Evolutionary conservation across 2,797 vertebrate genomes (phyloP).

Genomic region (Leptatherina wallacei): DNA sequence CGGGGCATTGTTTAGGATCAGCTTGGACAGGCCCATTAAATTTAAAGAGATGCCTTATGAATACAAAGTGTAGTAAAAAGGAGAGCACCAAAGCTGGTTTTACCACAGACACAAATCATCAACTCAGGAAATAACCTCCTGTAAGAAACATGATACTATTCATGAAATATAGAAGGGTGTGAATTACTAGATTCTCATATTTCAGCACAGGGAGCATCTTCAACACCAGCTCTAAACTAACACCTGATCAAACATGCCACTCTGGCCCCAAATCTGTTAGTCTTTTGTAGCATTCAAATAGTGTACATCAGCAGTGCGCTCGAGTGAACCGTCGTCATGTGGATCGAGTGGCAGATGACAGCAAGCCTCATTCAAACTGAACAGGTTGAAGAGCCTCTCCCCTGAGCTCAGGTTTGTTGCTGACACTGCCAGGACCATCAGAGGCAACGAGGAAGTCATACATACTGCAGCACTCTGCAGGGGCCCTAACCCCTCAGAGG

Average conservation of each 20-base stretch:
- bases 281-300: slow-evolving; percentile 1
- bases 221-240: slow-evolving; percentile 23
- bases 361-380: slow-evolving; percentile 78
- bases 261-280: slow-evolving; percentile 6
- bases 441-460: slow-evolving; percentile 46
- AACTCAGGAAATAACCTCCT: slow-evolving; percentile 12
- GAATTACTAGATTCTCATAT: slow-evolving; percentile 53
- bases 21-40: slow-evolving; percentile 67
- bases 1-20: slow-evolving; percentile 71
- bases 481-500: slow-evolving; percentile 47
- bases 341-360: slow-evolving; percentile 63
- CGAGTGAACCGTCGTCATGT: slow-evolving; percentile 39
- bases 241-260: slow-evolving; percentile 19
- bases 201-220: slow-evolving; percentile 36
- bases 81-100: slow-evolving; percentile 11
- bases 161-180: slow-evolving; percentile 77
- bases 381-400: slow-evolving; percentile 59
- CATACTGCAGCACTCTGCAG: slow-evolving; percentile 30
- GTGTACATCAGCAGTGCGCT: slow-evolving; percentile 3
- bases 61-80: slow-evolving; percentile 38
- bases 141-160: slow-evolving; percentile 61
- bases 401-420: slow-evolving; percentile 63
- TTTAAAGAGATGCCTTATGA: slow-evolving; percentile 50
- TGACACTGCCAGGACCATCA: slow-evolving; percentile 42
- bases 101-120: slow-evolving; percentile 5